A percentile compares a stretch with the other conserved stretches of the same genome.
Conservation (phyloP, 2,888 invertebrate species). For the Drosophila anceps region DNA sequence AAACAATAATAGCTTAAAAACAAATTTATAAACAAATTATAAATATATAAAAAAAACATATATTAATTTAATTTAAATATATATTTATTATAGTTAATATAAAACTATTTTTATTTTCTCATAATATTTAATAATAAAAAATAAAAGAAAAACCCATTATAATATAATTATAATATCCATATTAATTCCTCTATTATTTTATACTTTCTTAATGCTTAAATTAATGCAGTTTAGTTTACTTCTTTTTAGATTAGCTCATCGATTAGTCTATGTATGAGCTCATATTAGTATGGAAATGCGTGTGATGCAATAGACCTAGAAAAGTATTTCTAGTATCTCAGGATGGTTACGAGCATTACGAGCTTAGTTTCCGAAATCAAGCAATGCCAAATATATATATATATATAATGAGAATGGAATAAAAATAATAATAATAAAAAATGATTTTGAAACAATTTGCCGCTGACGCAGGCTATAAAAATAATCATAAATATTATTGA, state of each 20-base stretch:
- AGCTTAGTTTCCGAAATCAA: constrained; percentile 26
- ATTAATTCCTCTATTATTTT: too few relatives aligned
- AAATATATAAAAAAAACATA: too few relatives aligned
- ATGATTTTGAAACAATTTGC: constrained; percentile 8
- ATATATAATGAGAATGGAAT: not conserved
- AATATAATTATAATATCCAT: too few relatives aligned
- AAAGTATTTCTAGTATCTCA: not conserved
- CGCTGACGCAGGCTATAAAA: constrained; percentile 34
- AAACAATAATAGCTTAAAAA: too few relatives aligned
- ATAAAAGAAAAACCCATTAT: too few relatives aligned
- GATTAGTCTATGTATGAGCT: not conserved
- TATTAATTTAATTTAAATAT: too few relatives aligned
- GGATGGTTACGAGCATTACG: constrained; percentile 20
- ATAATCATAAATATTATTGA: constrained; percentile 32
- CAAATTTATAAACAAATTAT: too few relatives aligned
- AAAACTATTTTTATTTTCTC: too few relatives aligned
- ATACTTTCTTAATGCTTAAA: not conserved
- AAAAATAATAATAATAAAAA: not conserved
- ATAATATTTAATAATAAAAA: too few relatives aligned
- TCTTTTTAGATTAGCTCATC: constrained; percentile 2
- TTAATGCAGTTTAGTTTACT: not conserved
- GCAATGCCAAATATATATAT: constrained; percentile 5
- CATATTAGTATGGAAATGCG: not conserved
- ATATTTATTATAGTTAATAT: too few relatives aligned
- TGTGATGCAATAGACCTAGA: not conserved